These are phyloP conservation scores for Trichonephila inaurata DNA, from an alignment of 1,140 invertebrate species.

Conservation along the genomic window DNA sequence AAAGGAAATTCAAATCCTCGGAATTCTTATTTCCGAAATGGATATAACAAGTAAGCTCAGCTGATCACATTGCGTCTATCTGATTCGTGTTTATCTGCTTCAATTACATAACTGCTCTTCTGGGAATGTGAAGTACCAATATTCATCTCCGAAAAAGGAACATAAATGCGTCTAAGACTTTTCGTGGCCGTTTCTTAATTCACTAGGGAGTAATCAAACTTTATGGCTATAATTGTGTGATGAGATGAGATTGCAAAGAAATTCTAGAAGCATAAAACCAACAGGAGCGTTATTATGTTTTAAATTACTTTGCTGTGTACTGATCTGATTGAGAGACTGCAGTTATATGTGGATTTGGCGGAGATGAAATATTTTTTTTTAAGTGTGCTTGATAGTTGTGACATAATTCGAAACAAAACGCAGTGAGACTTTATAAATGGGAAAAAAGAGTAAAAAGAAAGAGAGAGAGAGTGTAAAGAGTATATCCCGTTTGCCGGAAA, in stretches of 20 bases:
- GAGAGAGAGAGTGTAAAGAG: no score
- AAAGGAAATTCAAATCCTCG: neutral
- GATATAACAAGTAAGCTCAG: slow-evolving; percentile 22
- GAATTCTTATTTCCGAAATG: slow-evolving; percentile 10
- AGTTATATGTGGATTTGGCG: no score
- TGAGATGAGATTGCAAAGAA: neutral
- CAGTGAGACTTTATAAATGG: no score
- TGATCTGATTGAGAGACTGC: no score
- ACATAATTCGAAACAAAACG: no score
- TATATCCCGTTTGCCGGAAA: no score
- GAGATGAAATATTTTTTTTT: no score
- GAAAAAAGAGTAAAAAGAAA: no score
- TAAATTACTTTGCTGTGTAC: no score
- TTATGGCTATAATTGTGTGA: slow-evolving; percentile 37
- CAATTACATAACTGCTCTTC: slow-evolving; percentile 53
- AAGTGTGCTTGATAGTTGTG: no score
- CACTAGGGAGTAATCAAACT: slow-evolving; percentile 14
- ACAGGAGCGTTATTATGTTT: no score
- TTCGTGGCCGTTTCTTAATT: slow-evolving; percentile 1
- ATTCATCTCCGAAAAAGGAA: neutral
- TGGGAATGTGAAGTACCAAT: neutral
- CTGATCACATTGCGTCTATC: slow-evolving; percentile 16
- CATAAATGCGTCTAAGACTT: slow-evolving; percentile 37
- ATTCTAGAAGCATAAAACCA: no score
- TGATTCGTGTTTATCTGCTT: slow-evolving; percentile 48